Evolutionary conservation across 2,797 vertebrate genomes (phyloP).

Genomic region (Peromyscus aztecus): DNA sequence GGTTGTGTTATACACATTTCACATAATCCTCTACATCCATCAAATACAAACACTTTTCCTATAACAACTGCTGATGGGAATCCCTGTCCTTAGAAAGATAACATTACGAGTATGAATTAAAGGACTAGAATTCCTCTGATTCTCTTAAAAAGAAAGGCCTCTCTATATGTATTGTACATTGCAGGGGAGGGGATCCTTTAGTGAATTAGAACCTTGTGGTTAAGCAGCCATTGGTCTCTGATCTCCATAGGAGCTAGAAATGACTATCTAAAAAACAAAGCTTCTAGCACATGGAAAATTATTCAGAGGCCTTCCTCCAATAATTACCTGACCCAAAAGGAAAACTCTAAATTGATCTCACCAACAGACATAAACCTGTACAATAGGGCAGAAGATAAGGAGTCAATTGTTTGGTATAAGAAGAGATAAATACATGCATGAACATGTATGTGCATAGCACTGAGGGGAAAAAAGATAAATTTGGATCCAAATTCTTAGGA

Average conservation of each 20-base stretch:
- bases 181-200: neutral
- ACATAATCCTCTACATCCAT: neutral
- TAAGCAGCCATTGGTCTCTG: slow-evolving; percentile 27
- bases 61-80: neutral
- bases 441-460: neutral
- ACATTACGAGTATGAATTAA: slow-evolving; percentile 4
- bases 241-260: neutral
- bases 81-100: slow-evolving; percentile 46
- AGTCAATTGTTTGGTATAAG: slow-evolving; percentile 31
- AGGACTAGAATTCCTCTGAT: slow-evolving; percentile 17
- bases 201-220: slow-evolving; percentile 57
- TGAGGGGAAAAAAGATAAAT: neutral
- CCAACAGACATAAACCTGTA: slow-evolving; percentile 4
- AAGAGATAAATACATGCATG: slow-evolving; percentile 1
- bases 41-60: slow-evolving; percentile 30
- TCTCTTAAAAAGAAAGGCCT: slow-evolving; percentile 34
- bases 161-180: neutral
- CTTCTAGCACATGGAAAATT: neutral
- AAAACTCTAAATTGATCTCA: slow-evolving; percentile 40
- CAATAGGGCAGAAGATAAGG: neutral
- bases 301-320: slow-evolving; percentile 48
- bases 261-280: slow-evolving; percentile 26
- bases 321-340: slow-evolving; percentile 21
- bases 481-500: slow-evolving; percentile 46
- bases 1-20: neutral